Conservation (phyloP, 2,888 invertebrate genomes). For the Phoronis australis region DNA sequence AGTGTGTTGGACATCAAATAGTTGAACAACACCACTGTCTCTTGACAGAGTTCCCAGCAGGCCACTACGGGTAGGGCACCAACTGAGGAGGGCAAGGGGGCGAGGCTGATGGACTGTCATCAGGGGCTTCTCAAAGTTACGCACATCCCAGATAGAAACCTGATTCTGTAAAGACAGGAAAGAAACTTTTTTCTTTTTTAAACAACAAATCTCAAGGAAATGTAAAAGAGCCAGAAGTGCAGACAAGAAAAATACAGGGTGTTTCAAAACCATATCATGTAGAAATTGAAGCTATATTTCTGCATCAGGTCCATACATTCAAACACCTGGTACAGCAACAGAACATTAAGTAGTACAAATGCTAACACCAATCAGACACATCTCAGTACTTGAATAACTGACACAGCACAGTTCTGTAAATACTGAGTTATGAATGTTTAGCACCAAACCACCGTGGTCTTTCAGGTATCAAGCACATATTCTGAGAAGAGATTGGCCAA, state of each 20-base stretch:
- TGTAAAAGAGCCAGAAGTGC: no score
- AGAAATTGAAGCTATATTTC: no score
- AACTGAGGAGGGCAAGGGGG: conserved; percentile 69
- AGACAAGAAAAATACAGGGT: not conserved
- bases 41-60: conserved; percentile 75
- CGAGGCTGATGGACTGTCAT: conserved; percentile 63
- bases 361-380: not conserved
- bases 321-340: not conserved
- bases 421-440: no score
- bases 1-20: conserved; percentile 80
- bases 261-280: no score
- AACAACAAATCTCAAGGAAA: no score
- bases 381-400: no score
- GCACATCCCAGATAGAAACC: conserved; percentile 81
- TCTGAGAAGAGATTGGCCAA: no score
- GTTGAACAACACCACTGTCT: conserved; percentile 69
- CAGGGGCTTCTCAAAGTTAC: conserved; percentile 77
- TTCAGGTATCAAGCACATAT: no score
- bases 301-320: not conserved
- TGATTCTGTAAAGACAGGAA: conserved; percentile 56
- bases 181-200: not conserved
- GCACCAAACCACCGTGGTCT: no score
- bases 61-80: conserved; percentile 85
- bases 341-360: not conserved
- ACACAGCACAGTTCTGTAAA: no score